Base-by-base conservation (phyloP, 2,797 vertebrate species). In the Todus mexicanus region DNA sequence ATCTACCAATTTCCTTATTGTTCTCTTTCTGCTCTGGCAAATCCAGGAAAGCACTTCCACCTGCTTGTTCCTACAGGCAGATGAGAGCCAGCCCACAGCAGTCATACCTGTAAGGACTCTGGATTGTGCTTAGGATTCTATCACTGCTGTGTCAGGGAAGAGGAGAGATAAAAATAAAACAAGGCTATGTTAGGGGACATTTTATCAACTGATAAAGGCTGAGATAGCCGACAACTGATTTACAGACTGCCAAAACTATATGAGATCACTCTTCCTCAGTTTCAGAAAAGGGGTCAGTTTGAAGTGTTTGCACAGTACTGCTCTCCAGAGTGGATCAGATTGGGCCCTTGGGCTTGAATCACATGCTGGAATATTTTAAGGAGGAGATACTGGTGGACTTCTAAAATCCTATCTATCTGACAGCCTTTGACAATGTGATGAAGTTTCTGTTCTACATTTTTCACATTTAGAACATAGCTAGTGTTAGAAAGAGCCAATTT, bases 391-490 rank as follows among this genome's bases (percentile, higher is more conserved):
- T 60, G 10, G 10, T 51, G 17, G 56, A 35, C 20, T 69, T 82
- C 37, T 15, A 59, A 82, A 90, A 74, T 66, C 7, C 50, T 61
- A 35, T 15, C 9, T 89, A 47, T 87, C 31, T 84, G 57, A 42
- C 31, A 82, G 60, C 25, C 50, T 84, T 77, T 7, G 7, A 43
- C 23, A 75, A 18, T 6, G n/a, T 5, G 22, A 43, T 53, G 61
- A 77, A 83, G 15, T 51, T 85, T 87, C 61, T 80, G 22, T 61
- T 75, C 61, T 70, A 69, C 47, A 57, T 91, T 92, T 92, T 96
- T 90, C 48, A 74, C 63, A 53, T 92, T 90, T 84, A 73, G 65
- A 75, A 71, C 70, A 80, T 72, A 85, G 42, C 31, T 87, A 12
- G 22, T 63, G 25, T 45, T 85, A 59, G 59, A 61, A 79, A 73